Conservation (phyloP, 2,113 vertebrate genomes). For the Passer domesticus region DNA sequence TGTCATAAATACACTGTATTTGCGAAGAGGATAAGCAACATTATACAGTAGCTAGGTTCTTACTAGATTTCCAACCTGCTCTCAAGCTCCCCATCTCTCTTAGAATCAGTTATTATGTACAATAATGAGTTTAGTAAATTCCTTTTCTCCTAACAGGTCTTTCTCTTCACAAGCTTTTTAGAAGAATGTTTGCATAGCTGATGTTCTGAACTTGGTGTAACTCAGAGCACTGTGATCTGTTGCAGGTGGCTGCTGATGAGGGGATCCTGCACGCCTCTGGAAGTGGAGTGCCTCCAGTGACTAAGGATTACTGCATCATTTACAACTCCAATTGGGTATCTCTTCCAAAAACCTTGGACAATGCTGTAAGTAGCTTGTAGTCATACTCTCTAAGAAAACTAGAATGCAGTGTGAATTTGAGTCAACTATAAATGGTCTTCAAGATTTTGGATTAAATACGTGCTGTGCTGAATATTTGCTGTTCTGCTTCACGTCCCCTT, state of each 20-base stretch:
- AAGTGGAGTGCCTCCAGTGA: neutral
- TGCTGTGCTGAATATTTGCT: neutral
- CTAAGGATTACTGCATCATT: constrained; percentile 86
- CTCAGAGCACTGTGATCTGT: neutral
- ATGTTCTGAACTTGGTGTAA: neutral
- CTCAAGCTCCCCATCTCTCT: neutral
- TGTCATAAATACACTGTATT: neutral
- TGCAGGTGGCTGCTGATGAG: constrained; percentile 81
- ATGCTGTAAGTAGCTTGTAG: constrained; percentile 80
- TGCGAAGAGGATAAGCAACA: neutral
- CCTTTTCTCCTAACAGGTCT: neutral
- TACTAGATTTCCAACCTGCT: neutral
- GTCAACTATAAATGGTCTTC: neutral
- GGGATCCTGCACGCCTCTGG: constrained; percentile 82
- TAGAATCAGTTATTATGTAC: neutral
- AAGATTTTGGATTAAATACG: neutral
- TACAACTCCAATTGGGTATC: constrained; percentile 82
- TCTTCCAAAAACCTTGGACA: constrained; percentile 74
- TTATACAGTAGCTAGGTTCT: neutral
- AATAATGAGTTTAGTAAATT: neutral
- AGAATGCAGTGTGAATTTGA: neutral
- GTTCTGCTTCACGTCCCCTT: neutral
- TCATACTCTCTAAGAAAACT: neutral
- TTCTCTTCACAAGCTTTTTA: neutral
- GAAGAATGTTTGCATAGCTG: neutral